Evolutionary conservation across 2,113 vertebrate genomes (phyloP).

Genomic region (Corapipo altera): DNA sequence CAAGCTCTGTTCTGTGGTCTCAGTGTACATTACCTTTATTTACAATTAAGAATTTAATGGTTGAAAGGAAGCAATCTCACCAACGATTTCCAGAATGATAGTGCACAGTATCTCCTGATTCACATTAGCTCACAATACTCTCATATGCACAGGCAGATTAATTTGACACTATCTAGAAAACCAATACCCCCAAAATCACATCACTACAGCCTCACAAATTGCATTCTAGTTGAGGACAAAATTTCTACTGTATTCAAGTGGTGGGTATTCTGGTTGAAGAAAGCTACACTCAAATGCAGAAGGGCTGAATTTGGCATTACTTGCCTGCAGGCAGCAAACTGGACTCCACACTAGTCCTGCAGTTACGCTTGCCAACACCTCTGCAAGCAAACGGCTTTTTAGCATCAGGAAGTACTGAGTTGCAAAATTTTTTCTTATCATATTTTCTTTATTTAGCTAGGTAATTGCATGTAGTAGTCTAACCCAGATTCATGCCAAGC

Average conservation of each 20-base stretch:
- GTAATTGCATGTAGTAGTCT: neutral
- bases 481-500: neutral
- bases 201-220: neutral
- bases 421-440: neutral
- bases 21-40: neutral
- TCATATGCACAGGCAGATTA: neutral
- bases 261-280: neutral
- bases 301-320: neutral
- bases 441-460: neutral
- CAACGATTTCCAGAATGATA: neutral
- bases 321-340: neutral
- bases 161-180: neutral
- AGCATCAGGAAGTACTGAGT: neutral
- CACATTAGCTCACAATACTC: neutral
- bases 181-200: neutral
- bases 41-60: neutral
- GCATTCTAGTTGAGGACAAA: neutral
- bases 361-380: neutral
- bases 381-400: neutral
- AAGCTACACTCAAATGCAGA: neutral
- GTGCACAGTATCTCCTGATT: accelerated
- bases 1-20: neutral
- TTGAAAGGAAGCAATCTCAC: neutral
- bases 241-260: neutral
- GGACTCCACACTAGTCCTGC: neutral